Base-by-base conservation (phyloP, 2,888 invertebrate species). In the Eulithis testata region DNA sequence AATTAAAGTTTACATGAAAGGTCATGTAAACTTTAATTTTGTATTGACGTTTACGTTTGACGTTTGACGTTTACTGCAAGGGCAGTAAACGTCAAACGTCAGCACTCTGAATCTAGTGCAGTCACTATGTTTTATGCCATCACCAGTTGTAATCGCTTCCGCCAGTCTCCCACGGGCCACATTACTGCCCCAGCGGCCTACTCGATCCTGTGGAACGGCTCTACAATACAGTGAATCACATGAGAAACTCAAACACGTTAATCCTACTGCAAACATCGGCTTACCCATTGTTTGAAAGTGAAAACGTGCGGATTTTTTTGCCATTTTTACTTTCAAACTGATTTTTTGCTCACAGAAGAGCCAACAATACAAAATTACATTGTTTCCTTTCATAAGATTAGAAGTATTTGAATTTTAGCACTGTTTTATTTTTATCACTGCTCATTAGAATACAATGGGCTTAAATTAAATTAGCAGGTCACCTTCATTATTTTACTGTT, bases 231-330 rank as follows among this genome's bases (percentile, higher is more conserved):
- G 74, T 75, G 79, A 79, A 82, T 82, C 82, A 67, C 67, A 89
- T 87, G 89, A 83, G 89, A 90, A 90, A 81, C 79, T 81, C 87
- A 90, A 90, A 91, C 84, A 89, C 69, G 83, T 81, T 89, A 87
- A 90, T 87, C 86, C 86, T 74, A 79, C 73, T 68, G 78, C 86
- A 88, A 91, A 91, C 84, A 87, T 77, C 73, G 72, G 73, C 78
- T 76, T 70, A 78, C 69, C 82, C 84, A 87, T 90, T 89, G 89
- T 90, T 89, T 84, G 80, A 87, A 83, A 83, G 78, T 77, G 78
- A 81, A 80, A 79, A 79, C 75, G 78, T 78, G 79, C 78, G 72
- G 72, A 76, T 78, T 81, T 79, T 81, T 81, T 76, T 64, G 57
- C 67, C 63, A 70, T 76, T 77, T 40, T 79, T 77, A 75, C 72